Conservation (phyloP, 2,888 invertebrate genomes). For the Phyllotreta striolata region DNA sequence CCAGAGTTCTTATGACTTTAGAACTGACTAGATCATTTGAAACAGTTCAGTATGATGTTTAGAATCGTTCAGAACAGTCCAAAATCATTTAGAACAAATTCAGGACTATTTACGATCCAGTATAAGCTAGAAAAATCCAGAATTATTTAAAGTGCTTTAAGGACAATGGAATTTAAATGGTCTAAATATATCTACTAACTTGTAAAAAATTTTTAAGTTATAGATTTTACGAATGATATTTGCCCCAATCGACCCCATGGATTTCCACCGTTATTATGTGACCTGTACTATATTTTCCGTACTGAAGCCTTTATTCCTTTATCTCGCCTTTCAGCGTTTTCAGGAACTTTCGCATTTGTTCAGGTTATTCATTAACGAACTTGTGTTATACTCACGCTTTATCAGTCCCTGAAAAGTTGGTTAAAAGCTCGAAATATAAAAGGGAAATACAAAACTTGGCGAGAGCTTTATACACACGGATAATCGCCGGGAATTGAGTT, state of each 20-base stretch:
- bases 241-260: slow-evolving; percentile 39
- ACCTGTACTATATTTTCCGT: slow-evolving; percentile 58
- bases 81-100: too few species aligned
- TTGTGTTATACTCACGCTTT: slow-evolving; percentile 53
- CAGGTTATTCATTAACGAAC: slow-evolving; percentile 62
- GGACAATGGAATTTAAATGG: too few species aligned
- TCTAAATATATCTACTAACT: too few species aligned
- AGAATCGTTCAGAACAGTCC: too few species aligned
- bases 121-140: not conserved
- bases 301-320: slow-evolving; percentile 60
- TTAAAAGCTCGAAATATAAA: slow-evolving; percentile 46
- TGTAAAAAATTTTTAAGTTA: too few species aligned
- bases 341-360: slow-evolving; percentile 60
- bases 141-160: not conserved
- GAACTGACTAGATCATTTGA: too few species aligned
- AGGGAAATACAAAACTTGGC: slow-evolving; percentile 34
- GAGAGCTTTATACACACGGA: slow-evolving; percentile 25
- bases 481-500: slow-evolving; percentile 23
- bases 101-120: too few species aligned
- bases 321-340: slow-evolving; percentile 61
- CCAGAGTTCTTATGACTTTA: too few species aligned
- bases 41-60: too few species aligned
- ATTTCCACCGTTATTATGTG: slow-evolving; percentile 54
- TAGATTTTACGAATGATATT: not conserved
- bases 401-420: slow-evolving; percentile 59